Conservation (phyloP, 2,113 vertebrate genomes). For the Heloderma charlesbogerti region DNA sequence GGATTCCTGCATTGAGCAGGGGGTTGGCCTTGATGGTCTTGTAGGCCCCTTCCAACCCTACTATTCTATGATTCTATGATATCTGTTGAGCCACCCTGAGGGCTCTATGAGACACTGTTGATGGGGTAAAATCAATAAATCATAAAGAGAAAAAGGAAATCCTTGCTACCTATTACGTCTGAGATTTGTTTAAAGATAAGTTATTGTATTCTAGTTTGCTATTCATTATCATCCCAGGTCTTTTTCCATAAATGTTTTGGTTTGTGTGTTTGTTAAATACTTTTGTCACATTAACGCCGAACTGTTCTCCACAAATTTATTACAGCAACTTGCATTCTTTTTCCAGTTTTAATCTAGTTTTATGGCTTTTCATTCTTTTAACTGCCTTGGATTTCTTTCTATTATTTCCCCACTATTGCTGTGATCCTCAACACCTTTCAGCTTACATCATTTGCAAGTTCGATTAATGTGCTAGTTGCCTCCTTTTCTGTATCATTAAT, state of each 20-base stretch:
- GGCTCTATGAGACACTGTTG: not conserved
- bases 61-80: no score
- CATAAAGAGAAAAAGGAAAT: not conserved
- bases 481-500: slow-evolving; percentile 59
- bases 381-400: slow-evolving; percentile 12
- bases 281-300: not conserved
- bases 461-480: slow-evolving; percentile 57
- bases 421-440: slow-evolving; percentile 36
- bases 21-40: no score
- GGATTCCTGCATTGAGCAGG: no score
- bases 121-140: accelerated
- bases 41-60: no score
- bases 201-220: not conserved
- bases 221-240: not conserved
- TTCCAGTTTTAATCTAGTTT: slow-evolving; percentile 13
- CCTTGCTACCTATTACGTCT: not conserved
- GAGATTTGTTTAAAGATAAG: not conserved
- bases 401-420: not conserved
- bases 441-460: slow-evolving; percentile 53
- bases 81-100: not conserved
- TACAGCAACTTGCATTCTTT: slow-evolving; percentile 5
- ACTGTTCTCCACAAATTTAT: slow-evolving; percentile 12
- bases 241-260: not conserved
- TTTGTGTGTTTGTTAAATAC: not conserved
- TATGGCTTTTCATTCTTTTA: slow-evolving; percentile 14